Evolutionary conservation across 1,140 invertebrate genomes (phyloP), one percentile per base, ranked within the genome.

Genomic region (Papilio machaon): DNA sequence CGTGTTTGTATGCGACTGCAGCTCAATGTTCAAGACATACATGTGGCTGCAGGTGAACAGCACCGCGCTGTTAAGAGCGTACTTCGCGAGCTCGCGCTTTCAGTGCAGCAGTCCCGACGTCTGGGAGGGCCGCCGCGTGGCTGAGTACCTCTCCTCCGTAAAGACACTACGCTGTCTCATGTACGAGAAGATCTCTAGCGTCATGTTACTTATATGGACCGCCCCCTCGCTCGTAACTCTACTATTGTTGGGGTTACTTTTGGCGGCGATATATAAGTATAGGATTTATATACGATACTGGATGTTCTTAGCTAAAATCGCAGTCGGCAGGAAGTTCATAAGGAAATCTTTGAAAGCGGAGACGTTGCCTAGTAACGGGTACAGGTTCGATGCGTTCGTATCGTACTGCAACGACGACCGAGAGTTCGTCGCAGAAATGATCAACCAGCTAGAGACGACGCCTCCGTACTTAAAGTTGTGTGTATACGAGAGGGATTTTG

Each of bases 401-500:
- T 96, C 96, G 0, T 97, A 97, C 86, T 96, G 96, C 83, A 95
- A 94, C 78, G 95, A 96, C 83, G 96, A 97, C 83, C 91, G 95
- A 81, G 92, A 95, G 54, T 97, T 96, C 87, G 95, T 97, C 6
- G 85, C 95, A 2, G 89, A 95, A 23, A 91, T 97, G 83, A 93
- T 96, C 35, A 88, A 90, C 11, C 94, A 95, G 81, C 83, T 97
- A 67, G 96, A 97, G 88, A 92, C 94, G 4, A 85, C 91, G 43
- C 92, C 95, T 7, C 95, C 95, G 2, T 93, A 92, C 86, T 94
- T 96, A 35, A 95, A 95, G 83, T 88, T 97, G 3, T 97, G 96
- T 88, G 94, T 97, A 3, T 96, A 96, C 83, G 96, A 96, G 83
- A 91, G 96, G 79, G 96, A 97, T 88, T 97, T 97, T 89, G 94